These are phyloP conservation scores for Panthera leo DNA, from an alignment of 2,113 vertebrate genomes.

Conservation along the genomic window DNA sequence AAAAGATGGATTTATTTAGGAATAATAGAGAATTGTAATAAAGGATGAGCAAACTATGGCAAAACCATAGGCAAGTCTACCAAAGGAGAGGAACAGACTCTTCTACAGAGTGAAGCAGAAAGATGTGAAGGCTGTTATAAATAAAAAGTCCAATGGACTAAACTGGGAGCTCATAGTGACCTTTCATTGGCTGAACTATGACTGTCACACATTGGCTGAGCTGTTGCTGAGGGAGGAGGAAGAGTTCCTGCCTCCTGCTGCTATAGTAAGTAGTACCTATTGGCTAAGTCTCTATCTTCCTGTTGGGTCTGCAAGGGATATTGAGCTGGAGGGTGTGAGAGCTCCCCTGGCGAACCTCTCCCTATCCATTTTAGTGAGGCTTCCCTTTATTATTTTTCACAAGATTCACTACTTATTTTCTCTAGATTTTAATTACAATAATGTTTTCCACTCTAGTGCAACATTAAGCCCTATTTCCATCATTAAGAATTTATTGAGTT, in stretches of 20 bases:
- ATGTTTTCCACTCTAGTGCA: neutral
- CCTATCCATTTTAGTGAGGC: neutral
- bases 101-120: neutral
- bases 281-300: neutral
- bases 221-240: neutral
- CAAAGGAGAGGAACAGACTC: neutral
- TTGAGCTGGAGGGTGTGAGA: neutral
- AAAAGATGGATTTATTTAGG: neutral
- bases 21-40: neutral
- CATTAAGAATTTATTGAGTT: neutral
- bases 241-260: neutral
- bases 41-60: neutral
- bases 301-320: neutral
- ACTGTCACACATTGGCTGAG: neutral
- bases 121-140: neutral
- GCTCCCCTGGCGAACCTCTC: neutral
- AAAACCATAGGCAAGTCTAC: neutral
- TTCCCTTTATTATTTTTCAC: neutral
- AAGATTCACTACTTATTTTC: neutral
- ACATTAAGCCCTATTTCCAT: neutral
- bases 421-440: conserved; percentile 19
- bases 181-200: neutral
- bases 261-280: neutral
- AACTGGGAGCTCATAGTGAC: neutral
- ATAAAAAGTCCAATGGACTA: neutral